Base-by-base conservation (phyloP, 2,113 vertebrate species). In the Fulica atra region DNA sequence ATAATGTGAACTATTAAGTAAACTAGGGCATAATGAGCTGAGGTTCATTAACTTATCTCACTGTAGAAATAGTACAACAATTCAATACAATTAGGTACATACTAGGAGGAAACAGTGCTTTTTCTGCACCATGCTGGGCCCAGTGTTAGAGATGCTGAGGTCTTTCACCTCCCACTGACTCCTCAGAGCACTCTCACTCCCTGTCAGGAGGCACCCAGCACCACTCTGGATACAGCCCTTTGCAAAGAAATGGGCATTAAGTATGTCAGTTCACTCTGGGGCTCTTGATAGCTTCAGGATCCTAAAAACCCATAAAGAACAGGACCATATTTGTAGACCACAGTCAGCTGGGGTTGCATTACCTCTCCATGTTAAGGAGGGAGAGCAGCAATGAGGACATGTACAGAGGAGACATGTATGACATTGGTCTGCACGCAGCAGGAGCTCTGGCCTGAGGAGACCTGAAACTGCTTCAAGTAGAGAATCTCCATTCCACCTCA, bases 1-100 rank as follows among this genome's bases (percentile, higher is more conserved):
- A 94, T 96, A 97, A 97, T 96, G 95, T 88, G 93, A 96, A 96
- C 97, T 97, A 96, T 97, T 97, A 97, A 97, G 94, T 96, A 97
- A 97, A 97, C 92, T 71, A 93, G 96, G 81, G 65, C 77, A 91
- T 97, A 97, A 97, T 97, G 96, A 97, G 94, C 94, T 88, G 95
- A 95, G 94, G 95, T 95, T 97, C 96, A 97, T 97, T 97, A 97
- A 97, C 86, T 96, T 95, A 97, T 96, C 96, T 95, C 89, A 92
- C 91, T 94, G 78, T 56, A 96, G 95, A 88, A 96, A 91, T 68
- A 88, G 83, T 66, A 71, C 90, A 86, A 94, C 94, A 95, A 94
- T 96, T 97, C 95, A 95, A 73, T 56, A 86, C 95, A 96, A 97
- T 97, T 97, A 96, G 86, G 57, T 89, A 53, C 57, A 85, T 23